Conservation (phyloP, 2,797 vertebrate genomes). For the Agapornis canus region DNA sequence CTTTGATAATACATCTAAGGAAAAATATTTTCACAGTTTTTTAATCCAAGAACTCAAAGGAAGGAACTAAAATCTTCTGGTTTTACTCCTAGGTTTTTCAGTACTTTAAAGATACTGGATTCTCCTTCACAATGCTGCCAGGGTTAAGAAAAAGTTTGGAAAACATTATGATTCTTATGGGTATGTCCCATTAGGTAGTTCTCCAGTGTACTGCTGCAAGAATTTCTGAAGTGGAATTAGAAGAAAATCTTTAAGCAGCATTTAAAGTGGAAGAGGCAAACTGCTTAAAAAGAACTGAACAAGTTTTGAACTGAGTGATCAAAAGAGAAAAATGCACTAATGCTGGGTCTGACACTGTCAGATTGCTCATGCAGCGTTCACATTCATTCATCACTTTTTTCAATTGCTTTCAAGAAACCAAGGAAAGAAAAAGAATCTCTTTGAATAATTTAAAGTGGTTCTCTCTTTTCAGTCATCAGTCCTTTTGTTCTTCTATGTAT, state of each 20-base stretch:
- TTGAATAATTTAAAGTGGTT: slow-evolving; percentile 67
- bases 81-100: neutral
- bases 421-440: slow-evolving; percentile 26
- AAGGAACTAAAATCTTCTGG: neutral
- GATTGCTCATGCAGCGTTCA: slow-evolving; percentile 17
- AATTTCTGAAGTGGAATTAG: slow-evolving; percentile 14
- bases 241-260: neutral
- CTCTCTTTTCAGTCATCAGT: slow-evolving; percentile 23
- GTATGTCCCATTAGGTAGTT: neutral
- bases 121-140: slow-evolving; percentile 1
- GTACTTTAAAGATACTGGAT: neutral
- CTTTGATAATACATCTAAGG: slow-evolving; percentile 16
- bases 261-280: slow-evolving; percentile 16
- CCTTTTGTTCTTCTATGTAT: slow-evolving; percentile 44
- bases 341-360: neutral
- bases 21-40: neutral
- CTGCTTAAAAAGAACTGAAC: neutral
- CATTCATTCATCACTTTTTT: slow-evolving; percentile 41
- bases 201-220: neutral
- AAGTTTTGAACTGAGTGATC: slow-evolving; percentile 35
- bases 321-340: slow-evolving; percentile 19
- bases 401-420: slow-evolving; percentile 17
- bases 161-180: neutral
- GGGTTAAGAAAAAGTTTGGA: slow-evolving; percentile 10
- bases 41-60: slow-evolving; percentile 1